Conservation (phyloP, 2,113 vertebrate genomes). For the Gila orcuttii region DNA sequence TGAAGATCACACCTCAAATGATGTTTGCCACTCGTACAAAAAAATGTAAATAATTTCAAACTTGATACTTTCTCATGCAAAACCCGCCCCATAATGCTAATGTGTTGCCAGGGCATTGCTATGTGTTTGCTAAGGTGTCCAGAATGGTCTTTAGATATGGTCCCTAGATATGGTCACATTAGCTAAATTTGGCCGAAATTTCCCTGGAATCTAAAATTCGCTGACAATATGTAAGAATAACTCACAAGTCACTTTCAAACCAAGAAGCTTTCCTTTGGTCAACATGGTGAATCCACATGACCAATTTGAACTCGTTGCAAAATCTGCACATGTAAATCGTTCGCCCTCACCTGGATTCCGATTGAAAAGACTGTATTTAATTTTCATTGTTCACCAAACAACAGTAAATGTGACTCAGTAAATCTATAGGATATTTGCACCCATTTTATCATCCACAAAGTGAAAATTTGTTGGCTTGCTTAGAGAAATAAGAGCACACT, state of each 20-base stretch:
- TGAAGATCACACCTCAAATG: background rate
- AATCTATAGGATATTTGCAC: background rate
- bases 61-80: background rate
- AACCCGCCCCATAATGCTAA: background rate
- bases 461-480: background rate
- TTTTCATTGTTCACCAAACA: background rate
- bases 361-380: background rate
- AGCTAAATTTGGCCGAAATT: background rate
- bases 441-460: background rate
- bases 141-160: background rate
- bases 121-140: background rate
- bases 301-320: background rate
- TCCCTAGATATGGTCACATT: slow-evolving; percentile 4
- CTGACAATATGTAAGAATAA: background rate
- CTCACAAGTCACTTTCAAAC: background rate
- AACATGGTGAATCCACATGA: background rate
- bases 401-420: background rate
- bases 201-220: background rate
- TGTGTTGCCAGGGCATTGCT: background rate
- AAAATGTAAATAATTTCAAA: background rate
- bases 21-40: background rate
- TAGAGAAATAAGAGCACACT: background rate
- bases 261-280: background rate
- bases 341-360: background rate
- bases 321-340: background rate